These are phyloP conservation scores for Eupleurogrammus muticus DNA, from an alignment of 2,797 vertebrate genomes.

Conservation along the genomic window DNA sequence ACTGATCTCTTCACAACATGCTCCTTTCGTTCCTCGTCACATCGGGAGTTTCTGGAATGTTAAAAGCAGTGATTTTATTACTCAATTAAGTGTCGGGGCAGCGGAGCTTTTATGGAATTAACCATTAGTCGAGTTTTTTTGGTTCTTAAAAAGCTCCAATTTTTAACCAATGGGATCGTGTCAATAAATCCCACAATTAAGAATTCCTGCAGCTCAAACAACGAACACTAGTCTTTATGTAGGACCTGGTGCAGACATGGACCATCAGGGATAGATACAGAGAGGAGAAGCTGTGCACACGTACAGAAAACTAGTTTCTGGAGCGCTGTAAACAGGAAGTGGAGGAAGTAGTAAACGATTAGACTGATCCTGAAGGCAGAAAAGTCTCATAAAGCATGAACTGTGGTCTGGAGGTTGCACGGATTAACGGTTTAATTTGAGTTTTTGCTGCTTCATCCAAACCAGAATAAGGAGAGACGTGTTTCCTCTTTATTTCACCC, in stretches of 20 bases:
- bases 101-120: background rate
- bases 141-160: background rate
- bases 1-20: too few species aligned
- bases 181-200: background rate
- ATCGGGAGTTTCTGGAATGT: background rate
- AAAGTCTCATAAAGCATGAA: background rate
- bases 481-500: too few species aligned
- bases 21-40: background rate
- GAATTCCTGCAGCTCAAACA: background rate
- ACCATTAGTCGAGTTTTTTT: background rate
- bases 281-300: too few species aligned
- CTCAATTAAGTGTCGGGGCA: background rate
- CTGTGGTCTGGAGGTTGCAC: background rate
- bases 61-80: background rate
- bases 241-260: too few species aligned
- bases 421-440: background rate
- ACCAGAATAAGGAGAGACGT: too few species aligned
- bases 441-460: background rate
- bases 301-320: too few species aligned
- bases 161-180: background rate
- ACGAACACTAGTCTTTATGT: background rate
- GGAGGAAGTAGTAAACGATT: background rate
- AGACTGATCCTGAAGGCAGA: background rate
- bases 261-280: too few species aligned
- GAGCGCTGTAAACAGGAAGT: background rate